These are phyloP conservation scores for Patagioenas fasciata DNA, from an alignment of 2,113 vertebrate genomes.

Conservation along the genomic window DNA sequence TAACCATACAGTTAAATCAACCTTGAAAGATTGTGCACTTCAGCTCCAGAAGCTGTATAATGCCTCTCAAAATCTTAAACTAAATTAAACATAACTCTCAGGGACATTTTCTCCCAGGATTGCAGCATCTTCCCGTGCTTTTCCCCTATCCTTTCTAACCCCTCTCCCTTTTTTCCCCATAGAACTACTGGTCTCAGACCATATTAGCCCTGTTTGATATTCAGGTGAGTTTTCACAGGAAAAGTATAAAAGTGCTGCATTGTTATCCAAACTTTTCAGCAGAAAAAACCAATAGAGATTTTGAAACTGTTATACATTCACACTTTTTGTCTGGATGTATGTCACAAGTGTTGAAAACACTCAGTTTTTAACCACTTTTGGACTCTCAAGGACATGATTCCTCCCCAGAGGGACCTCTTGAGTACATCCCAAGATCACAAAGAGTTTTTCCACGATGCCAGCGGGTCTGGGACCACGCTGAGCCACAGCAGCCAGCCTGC, in stretches of 20 bases:
- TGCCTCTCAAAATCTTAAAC: background rate
- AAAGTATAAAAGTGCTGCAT: background rate
- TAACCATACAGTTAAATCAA: conserved; percentile 19
- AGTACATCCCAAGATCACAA: background rate
- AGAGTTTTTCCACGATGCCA: background rate
- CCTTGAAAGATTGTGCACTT: conserved; percentile 30
- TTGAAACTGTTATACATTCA: background rate
- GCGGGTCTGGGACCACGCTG: accelerated
- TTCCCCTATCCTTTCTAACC: background rate
- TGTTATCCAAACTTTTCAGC: background rate
- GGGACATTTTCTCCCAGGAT: background rate
- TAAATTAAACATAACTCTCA: conserved; percentile 45
- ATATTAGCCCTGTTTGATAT: background rate
- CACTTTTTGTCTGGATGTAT: background rate
- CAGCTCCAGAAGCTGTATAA: conserved; percentile 4
- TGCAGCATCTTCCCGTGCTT: background rate
- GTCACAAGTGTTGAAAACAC: background rate
- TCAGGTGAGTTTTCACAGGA: background rate
- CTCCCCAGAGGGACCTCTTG: background rate
- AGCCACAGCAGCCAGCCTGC: background rate
- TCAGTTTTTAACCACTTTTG: background rate
- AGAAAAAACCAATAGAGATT: background rate
- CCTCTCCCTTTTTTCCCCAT: background rate
- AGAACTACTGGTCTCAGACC: background rate
- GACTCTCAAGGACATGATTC: background rate